Percentiles rank a stretch among this genome's conserved stretches.
These are phyloP conservation scores for Polypterus senegalus DNA, from an alignment of 2,113 vertebrate genomes.

Conservation along the genomic window DNA sequence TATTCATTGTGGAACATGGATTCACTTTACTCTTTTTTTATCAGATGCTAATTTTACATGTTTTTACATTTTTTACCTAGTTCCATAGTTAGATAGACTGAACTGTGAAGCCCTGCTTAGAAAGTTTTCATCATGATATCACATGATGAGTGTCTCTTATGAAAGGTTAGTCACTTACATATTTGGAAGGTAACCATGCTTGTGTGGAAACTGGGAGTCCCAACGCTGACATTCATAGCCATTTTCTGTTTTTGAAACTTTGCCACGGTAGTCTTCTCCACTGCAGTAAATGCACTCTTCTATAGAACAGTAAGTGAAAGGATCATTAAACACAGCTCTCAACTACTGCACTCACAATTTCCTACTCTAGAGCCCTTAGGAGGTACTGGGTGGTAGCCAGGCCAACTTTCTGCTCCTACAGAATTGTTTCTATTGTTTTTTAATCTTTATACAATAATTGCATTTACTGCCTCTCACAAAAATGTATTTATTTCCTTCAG, in stretches of 20 bases:
- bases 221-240: slow-evolving; percentile 58
- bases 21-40: background rate
- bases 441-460: background rate
- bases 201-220: slow-evolving; percentile 70
- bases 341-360: background rate
- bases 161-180: slow-evolving; percentile 47
- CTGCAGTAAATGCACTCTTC: slow-evolving; percentile 79
- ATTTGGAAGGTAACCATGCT: slow-evolving; percentile 64
- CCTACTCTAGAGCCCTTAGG: background rate
- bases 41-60: background rate
- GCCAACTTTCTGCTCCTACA: too few species aligned
- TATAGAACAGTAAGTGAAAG: slow-evolving; percentile 19
- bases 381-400: background rate
- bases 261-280: slow-evolving; percentile 77
- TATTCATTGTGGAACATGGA: too few species aligned
- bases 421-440: background rate
- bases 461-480: background rate
- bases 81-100: background rate
- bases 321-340: background rate
- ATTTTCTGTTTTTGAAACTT: slow-evolving; percentile 50
- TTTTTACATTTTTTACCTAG: background rate
- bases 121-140: too few species aligned
- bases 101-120: background rate
- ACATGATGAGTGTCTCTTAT: background rate
- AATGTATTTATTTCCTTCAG: background rate